These are phyloP conservation scores for Chrysomela aeneicollis DNA, from an alignment of 2,888 invertebrate species.

Conservation along the genomic window DNA sequence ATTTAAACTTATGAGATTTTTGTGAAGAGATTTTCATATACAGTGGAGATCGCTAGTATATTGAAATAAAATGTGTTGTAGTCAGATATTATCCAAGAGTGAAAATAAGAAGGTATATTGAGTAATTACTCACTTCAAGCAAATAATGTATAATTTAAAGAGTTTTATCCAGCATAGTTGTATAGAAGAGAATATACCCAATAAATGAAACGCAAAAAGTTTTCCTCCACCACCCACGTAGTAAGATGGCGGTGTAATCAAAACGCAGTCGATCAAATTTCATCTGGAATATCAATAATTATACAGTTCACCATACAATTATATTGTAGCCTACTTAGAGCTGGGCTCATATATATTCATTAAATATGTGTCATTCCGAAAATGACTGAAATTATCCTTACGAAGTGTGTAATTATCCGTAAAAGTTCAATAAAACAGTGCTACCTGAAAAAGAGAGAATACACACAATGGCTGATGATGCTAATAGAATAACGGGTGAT, in stretches of 20 bases:
- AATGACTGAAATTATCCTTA: constrained; percentile 15
- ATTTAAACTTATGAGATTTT: no score
- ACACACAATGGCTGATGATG: constrained; percentile 19
- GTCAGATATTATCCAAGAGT: no score
- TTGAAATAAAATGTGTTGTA: no score
- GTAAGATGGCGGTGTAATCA: not conserved
- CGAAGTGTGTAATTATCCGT: constrained; percentile 2
- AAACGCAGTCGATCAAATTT: not conserved
- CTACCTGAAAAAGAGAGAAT: constrained; percentile 20
- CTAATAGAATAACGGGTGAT: constrained; percentile 33
- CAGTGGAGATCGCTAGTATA: no score
- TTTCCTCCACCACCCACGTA: not conserved
- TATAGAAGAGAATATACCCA: no score
- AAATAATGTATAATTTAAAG: no score
- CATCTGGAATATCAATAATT: constrained; percentile 6
- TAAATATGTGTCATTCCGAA: constrained; percentile 13
- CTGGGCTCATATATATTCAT: constrained; percentile 3
- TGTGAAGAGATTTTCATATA: no score
- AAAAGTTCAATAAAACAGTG: constrained; percentile 19
- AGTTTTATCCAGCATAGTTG: no score
- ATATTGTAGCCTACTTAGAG: constrained; percentile 8
- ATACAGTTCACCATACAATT: not conserved
- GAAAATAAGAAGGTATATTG: no score
- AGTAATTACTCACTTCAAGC: no score
- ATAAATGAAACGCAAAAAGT: no score